Conservation (phyloP, 1,140 invertebrate species). For the Formica selysi region DNA sequence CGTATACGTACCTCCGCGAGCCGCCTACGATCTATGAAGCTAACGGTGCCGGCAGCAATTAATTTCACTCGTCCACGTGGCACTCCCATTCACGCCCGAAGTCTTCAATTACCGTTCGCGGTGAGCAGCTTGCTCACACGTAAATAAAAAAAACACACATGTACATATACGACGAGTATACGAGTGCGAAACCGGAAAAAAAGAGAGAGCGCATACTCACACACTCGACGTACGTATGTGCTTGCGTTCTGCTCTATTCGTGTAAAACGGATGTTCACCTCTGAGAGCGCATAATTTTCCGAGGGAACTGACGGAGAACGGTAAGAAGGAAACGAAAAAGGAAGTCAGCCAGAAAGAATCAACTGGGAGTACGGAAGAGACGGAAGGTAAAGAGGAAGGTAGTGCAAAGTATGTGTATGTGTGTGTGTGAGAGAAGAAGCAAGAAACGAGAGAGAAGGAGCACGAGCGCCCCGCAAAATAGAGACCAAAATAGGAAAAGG, state of each 20-base stretch:
- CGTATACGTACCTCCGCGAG: slow-evolving; percentile 49
- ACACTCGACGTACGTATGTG: slow-evolving; percentile 6
- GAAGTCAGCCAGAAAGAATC: slow-evolving; percentile 74
- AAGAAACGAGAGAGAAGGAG: slow-evolving; percentile 23
- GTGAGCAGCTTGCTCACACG: slow-evolving; percentile 49
- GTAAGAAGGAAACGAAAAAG: slow-evolving; percentile 63
- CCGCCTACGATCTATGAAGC: slow-evolving; percentile 69
- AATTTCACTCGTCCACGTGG: slow-evolving; percentile 79
- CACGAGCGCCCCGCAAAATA: slow-evolving; percentile 43
- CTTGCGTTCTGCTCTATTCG: slow-evolving; percentile 46
- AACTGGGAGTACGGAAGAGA: slow-evolving; percentile 1
- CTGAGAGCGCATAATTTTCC: slow-evolving; percentile 80
- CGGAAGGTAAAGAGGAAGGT: neutral
- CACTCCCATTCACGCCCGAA: slow-evolving; percentile 78
- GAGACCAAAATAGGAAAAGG: slow-evolving; percentile 35
- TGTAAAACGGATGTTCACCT: slow-evolving; percentile 82
- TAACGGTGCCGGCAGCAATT: slow-evolving; percentile 77
- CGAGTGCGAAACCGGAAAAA: slow-evolving; percentile 11
- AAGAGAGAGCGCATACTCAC: slow-evolving; percentile 11
- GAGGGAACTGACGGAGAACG: slow-evolving; percentile 69
- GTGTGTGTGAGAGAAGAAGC: neutral
- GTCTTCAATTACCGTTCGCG: slow-evolving; percentile 77
- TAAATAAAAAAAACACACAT: slow-evolving; percentile 18
- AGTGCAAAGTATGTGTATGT: neutral
- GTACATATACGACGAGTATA: neutral